Evolutionary conservation across 2,113 vertebrate species (phyloP).

Genomic region (Anas platyrhynchos): DNA sequence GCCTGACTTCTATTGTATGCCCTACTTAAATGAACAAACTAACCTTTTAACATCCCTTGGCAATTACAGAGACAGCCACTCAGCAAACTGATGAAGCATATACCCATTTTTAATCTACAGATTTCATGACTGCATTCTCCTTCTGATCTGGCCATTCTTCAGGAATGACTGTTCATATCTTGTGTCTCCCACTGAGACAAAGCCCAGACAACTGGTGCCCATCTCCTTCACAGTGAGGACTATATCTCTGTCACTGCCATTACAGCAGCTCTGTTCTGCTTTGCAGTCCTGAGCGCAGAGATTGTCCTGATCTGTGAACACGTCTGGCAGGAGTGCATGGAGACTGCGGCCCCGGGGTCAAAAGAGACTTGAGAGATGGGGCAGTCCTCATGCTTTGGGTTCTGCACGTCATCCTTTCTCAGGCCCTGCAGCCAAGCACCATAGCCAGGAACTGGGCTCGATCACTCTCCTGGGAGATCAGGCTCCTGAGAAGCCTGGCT

Average conservation of each 20-base stretch:
- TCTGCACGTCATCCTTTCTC: neutral
- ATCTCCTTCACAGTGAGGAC: conserved; percentile 25
- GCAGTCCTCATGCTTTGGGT: neutral
- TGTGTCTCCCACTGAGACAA: conserved; percentile 21
- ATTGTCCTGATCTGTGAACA: neutral
- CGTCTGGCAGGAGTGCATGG: conserved; percentile 1
- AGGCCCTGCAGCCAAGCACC: neutral
- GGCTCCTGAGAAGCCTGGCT: neutral
- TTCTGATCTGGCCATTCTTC: conserved; percentile 23
- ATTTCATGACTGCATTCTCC: neutral
- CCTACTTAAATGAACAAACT: neutral
- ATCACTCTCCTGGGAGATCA: neutral
- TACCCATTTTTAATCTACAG: conserved; percentile 22
- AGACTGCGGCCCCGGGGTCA: neutral
- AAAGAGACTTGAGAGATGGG: neutral
- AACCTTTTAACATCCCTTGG: neutral
- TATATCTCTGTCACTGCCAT: rapidly evolving
- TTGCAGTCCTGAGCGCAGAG: neutral
- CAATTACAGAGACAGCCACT: neutral
- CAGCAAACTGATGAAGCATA: neutral
- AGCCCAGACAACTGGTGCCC: conserved; percentile 17
- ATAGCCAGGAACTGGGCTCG: neutral
- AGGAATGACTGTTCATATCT: neutral
- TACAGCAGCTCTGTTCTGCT: neutral
- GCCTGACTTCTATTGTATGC: neutral